A percentile compares a stretch with the other conserved stretches of the same genome.
Conservation (phyloP, 2,797 vertebrate species). For the Schizopygopsis malacanthus region DNA sequence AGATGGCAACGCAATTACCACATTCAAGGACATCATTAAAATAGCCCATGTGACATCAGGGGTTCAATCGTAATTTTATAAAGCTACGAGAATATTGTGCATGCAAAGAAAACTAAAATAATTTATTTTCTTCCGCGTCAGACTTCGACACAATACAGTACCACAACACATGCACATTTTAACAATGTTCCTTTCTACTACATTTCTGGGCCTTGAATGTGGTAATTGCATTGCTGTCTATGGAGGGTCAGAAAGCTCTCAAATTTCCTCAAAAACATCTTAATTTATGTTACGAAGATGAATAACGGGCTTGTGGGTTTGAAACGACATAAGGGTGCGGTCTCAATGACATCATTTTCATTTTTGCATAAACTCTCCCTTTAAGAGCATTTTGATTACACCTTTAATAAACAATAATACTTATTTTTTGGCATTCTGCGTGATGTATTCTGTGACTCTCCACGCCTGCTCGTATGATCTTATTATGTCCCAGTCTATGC, state of each 20-base stretch:
- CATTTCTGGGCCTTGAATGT: too few species aligned
- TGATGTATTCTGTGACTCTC: not conserved
- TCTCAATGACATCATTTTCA: not conserved
- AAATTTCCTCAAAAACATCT: not conserved
- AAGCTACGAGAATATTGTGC: too few species aligned
- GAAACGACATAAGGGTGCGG: not conserved
- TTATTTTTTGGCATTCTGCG: not conserved
- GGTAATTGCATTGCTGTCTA: too few species aligned
- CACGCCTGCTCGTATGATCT: not conserved
- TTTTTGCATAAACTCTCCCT: not conserved
- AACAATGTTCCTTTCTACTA: too few species aligned
- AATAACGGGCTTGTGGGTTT: not conserved
- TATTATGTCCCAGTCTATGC: not conserved
- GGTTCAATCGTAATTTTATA: too few species aligned
- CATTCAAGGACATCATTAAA: too few species aligned
- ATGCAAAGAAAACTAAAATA: too few species aligned
- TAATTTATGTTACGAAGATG: not conserved
- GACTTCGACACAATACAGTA: too few species aligned
- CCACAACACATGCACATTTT: too few species aligned
- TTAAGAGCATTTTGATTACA: not conserved
- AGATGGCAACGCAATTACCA: too few species aligned
- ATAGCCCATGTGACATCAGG: too few species aligned
- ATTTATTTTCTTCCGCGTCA: too few species aligned
- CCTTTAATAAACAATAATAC: not conserved
- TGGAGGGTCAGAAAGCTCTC: not conserved